A percentile compares a stretch with the other conserved stretches of the same genome.
Conservation (phyloP, 2,888 invertebrate genomes). For the Coleophora deauratella region DNA sequence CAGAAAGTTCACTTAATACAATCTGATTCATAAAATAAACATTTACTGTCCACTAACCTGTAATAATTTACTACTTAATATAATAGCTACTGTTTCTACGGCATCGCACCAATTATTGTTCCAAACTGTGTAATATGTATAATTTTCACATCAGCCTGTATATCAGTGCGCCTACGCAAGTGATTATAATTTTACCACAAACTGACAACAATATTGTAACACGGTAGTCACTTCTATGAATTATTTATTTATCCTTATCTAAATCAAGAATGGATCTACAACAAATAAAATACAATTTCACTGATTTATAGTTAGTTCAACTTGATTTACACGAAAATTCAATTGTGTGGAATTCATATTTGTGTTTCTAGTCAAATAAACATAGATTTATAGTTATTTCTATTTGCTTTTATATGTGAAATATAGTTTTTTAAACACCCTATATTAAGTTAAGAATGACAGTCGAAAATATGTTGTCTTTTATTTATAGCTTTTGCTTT, state of each 20-base stretch:
- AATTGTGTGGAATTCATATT: slow-evolving; percentile 18
- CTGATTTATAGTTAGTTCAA: slow-evolving; percentile 24
- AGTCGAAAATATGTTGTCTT: no score
- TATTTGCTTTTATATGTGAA: neutral
- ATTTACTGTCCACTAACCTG: no score
- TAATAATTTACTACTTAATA: no score
- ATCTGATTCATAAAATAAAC: no score
- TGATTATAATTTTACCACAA: slow-evolving; percentile 8
- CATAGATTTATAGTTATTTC: neutral
- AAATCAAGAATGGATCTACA: slow-evolving; percentile 32
- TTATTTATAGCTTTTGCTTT: no score
- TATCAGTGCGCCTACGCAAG: slow-evolving; percentile 31
- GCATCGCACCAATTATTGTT: no score
- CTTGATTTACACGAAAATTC: slow-evolving; percentile 5
- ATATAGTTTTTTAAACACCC: neutral
- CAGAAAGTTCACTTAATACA: no score
- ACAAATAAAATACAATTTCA: slow-evolving; percentile 17
- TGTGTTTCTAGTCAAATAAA: neutral
- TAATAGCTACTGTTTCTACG: no score
- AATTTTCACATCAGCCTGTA: slow-evolving; percentile 29
- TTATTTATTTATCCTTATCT: slow-evolving; percentile 37
- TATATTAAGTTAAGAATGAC: no score
- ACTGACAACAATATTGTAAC: slow-evolving; percentile 21
- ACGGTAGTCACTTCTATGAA: slow-evolving; percentile 38
- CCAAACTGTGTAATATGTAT: neutral